Evolutionary conservation across 2,113 vertebrate species (phyloP), one percentile per base, ranked within the genome.

Genomic region (Axis porcinus): DNA sequence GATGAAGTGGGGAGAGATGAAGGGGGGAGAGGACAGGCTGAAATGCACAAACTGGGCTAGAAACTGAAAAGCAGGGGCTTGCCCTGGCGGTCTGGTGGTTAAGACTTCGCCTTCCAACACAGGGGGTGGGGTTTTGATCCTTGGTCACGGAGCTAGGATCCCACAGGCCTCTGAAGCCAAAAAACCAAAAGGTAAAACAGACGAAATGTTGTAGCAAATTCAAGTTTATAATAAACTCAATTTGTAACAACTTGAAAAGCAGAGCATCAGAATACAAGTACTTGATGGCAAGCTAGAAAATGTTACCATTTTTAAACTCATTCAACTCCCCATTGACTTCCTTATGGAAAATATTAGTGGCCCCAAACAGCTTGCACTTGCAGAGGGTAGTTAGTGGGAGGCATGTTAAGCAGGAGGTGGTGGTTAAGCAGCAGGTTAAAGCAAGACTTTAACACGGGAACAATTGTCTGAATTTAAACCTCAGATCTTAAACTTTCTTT

Each of bases 221-320:
- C 40, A 76, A 27, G 12, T 3, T 6, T 74, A 11, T 40, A 74
- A 74, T 3, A 74, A 23, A 74, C 10, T 40, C 67, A 40, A 25
- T 74, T 13, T 74, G 67, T 74, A 40, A 74, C 21, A 74, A 74
- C 67, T 8, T 3, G 21, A 62, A 45, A 13, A n/a, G 9, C 50
- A 50, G 7, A 82, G 40, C 0, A 0, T 36, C n/a, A 27, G 19
- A 60, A 47, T 30, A 30, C 12, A 3, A 19, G 47, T 17, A 19
- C 2, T 40, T 16, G 10, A n/a, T 3, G 6, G 36, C 85, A 76
- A 36, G 43, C 55, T 4, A 6, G 30, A 54, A 82, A 55, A 9
- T 5, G 6, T 13, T 2, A 6, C 33, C 50, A n/a, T 52, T n/a
- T 50, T 84, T 57, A 47, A 84, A 70, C 54, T 21, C 33, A 45